These are phyloP conservation scores for Rhagium mordax DNA, from an alignment of 2,888 invertebrate genomes.

Conservation along the genomic window DNA sequence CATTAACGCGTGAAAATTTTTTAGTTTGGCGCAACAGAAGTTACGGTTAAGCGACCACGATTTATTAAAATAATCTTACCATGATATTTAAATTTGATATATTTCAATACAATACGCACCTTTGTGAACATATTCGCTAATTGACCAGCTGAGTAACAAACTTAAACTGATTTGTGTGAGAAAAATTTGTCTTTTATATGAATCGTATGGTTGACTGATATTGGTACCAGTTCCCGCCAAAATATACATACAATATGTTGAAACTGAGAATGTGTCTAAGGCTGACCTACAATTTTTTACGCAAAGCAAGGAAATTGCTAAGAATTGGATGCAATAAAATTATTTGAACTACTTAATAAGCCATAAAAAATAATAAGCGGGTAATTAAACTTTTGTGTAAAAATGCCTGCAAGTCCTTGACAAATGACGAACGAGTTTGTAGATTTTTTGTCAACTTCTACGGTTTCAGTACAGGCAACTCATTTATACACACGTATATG, in stretches of 20 bases:
- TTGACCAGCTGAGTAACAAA: slow-evolving; percentile 7
- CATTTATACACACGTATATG: background rate
- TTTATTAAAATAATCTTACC: background rate
- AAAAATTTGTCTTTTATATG: slow-evolving; percentile 29
- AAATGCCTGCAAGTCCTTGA: no score
- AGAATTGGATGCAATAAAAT: background rate
- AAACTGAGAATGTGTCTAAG: background rate
- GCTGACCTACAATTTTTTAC: slow-evolving; percentile 28
- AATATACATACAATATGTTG: slow-evolving; percentile 28
- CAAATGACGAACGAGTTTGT: no score
- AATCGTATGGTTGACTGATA: slow-evolving; percentile 19
- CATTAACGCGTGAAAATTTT: background rate
- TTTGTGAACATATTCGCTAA: slow-evolving; percentile 25
- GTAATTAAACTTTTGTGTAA: no score
- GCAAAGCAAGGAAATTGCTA: slow-evolving; percentile 22
- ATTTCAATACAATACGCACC: slow-evolving; percentile 20
- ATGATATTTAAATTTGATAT: background rate
- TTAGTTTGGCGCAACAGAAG: background rate
- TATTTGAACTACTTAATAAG: background rate
- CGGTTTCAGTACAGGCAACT: background rate
- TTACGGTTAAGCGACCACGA: background rate
- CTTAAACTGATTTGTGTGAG: slow-evolving; percentile 19
- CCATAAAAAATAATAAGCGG: background rate
- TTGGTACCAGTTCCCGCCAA: slow-evolving; percentile 30
- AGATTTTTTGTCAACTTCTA: background rate